Conservation (phyloP, 2,888 invertebrate genomes). For the Drosophila leonis region DNA sequence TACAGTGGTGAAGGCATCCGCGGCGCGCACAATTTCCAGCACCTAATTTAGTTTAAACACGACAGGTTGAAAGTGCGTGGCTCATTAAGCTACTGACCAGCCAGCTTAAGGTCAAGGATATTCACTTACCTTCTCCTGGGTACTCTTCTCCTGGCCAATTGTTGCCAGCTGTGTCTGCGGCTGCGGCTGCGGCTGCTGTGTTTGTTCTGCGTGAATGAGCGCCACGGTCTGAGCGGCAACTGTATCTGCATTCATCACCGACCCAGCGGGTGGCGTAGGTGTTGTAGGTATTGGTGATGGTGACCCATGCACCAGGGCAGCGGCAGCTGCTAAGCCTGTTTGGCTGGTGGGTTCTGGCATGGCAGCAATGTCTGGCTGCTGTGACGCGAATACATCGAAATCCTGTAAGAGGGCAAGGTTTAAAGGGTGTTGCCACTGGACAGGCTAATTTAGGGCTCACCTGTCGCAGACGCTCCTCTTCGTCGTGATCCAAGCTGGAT, state of each 20-base stretch:
- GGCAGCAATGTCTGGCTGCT: constrained; percentile 74
- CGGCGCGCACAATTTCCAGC: constrained; percentile 95
- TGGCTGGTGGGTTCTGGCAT: constrained; percentile 69
- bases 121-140: constrained; percentile 90
- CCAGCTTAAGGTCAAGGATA: constrained; percentile 32
- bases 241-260: constrained; percentile 46
- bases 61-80: constrained; percentile 9
- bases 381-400: constrained; percentile 84
- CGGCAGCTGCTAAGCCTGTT: constrained; percentile 74
- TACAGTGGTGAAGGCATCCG: constrained; percentile 85
- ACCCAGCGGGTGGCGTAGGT: constrained; percentile 50
- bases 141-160: constrained; percentile 91
- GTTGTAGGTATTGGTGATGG: constrained; percentile 68
- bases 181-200: constrained; percentile 58
- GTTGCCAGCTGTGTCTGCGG: constrained; percentile 84
- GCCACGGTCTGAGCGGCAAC: constrained; percentile 71
- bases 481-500: constrained; percentile 95
- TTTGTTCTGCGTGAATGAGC: constrained; percentile 72
- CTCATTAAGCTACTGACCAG: constrained; percentile 11
- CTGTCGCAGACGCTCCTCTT: constrained; percentile 87
- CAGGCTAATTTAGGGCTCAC: constrained; percentile 60
- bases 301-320: constrained; percentile 73
- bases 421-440: constrained; percentile 3
- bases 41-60: constrained; percentile 87
- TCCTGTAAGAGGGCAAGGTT: constrained; percentile 68